Evolutionary conservation across 1,140 invertebrate genomes (phyloP).

Genomic region (Orchesella cincta): DNA sequence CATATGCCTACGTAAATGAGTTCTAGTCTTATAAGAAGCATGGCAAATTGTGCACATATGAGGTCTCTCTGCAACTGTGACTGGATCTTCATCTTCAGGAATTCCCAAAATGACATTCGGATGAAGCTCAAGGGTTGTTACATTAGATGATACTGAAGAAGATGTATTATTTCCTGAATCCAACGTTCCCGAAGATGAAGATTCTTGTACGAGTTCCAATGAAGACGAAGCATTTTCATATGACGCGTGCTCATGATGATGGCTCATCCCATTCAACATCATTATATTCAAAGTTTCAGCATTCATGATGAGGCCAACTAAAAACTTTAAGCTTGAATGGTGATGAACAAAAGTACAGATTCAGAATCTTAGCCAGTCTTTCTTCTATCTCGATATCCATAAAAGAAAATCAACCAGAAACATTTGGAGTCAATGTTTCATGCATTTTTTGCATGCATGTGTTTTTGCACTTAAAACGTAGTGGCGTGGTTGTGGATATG

Average conservation of each 20-base stretch:
- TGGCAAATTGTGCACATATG: constrained; percentile 40
- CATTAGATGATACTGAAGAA: neutral
- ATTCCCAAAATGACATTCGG: constrained; percentile 38
- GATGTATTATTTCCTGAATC: neutral
- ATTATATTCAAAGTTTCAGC: neutral
- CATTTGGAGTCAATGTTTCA: no score
- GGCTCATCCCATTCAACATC: neutral
- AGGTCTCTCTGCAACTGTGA: constrained; percentile 20
- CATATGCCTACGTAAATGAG: constrained; percentile 49
- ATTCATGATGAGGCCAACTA: no score
- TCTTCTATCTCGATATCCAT: no score
- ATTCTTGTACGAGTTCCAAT: neutral
- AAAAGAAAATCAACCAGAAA: no score
- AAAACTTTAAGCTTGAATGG: no score
- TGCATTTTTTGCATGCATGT: no score
- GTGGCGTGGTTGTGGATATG: no score
- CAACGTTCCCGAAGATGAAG: neutral
- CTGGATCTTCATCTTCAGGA: constrained; percentile 24
- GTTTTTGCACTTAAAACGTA: no score
- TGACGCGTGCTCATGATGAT: neutral
- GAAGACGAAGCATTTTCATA: neutral
- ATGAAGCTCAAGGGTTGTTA: constrained; percentile 31
- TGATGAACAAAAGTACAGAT: no score
- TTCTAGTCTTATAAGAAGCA: constrained; percentile 48
- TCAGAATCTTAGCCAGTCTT: no score